Evolutionary conservation across 1,140 invertebrate species (phyloP), one percentile per base, ranked within the genome.

Genomic region (Drosophila rhopaloa): DNA sequence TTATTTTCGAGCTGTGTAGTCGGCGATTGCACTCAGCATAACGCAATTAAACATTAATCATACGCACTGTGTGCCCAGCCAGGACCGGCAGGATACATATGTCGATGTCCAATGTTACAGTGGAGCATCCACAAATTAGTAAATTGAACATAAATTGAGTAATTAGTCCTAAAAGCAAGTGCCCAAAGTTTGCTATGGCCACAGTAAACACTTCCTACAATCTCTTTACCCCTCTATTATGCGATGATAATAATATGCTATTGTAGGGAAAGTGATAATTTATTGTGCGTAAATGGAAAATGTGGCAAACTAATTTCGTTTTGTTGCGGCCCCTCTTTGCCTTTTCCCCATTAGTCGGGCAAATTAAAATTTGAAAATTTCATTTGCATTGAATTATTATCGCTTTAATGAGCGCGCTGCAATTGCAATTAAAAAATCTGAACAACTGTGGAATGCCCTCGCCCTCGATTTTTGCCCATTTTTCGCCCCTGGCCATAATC

Each of bases 21-120:
- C 29, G 5, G 8, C 16, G 35, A 48, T 47, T 74, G 73, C 81
- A 79, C 70, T 86, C 71, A 61, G 78, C 68, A 76, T 86, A 85
- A 85, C 78, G 81, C 82, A 86, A 85, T 85, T 86, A 86, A 85
- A 82, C 86, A 86, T 86, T 86, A 86, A 88, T 84, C 81, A 84
- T 84, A 85, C 77, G 77, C 81, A 79, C 65, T 76, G 79, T 88
- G 53, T 61, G 59, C 13, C 62, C 37, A 59, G 14, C 50, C 24
- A 56, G 40, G 38, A 58, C 46, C 19, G 32, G 29, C 46, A 46
- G 75, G 35, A 48, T 55, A 37, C 14, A 70, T 38, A 68, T 65
- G 53, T 63, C 59, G 14, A 16, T 54, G 51, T 58, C 58, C 14
- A 9, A 5, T 47, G 19, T 19, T 66, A 56, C 67, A 47, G 27